Evolutionary conservation across 1,140 invertebrate genomes (phyloP), one percentile per base, ranked within the genome.

Genomic region (Anastatus disparis): DNA sequence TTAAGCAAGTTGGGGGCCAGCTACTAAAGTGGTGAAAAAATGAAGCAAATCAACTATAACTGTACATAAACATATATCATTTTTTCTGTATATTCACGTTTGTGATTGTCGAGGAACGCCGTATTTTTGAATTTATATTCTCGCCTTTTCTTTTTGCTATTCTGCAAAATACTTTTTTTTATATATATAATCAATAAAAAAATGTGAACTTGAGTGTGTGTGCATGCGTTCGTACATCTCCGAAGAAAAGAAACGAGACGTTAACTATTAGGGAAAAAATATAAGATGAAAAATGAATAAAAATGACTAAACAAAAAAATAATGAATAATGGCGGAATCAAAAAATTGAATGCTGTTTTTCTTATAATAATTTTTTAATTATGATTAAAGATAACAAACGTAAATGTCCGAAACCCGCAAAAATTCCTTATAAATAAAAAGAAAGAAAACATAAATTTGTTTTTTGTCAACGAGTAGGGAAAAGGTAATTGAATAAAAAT

Each of bases 11-110:
- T 74, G 73, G 78, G 78, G 77, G 75, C 68, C 72, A 72, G 46
- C 52, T 48, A 58, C 42, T 55, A 63, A 62, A 29, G 29, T 59
- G 13, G 38, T 66, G 42, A 62, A 61, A 66, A 53, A 55, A 15
- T 46, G 2, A 22, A 70, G 66, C 64, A 71, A 80, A 70, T 76
- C 76, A 76, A 75, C 75, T 76, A 76, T 79, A 78, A 76, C 31
- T 84, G 82, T 84, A 84, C 80, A 84, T 84, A 84, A 82, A 76
- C 76, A 78, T 77, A 77, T 75, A 79, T 78, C 70, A 79, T 77
- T 79, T 76, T 48, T 81, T 75, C 74, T 81, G 75, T 78, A 80
- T 73, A 79, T 79, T 83, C 76, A 76, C 67, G 71, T 67, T 76
- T 72, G 56, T 73, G 77, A 73, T 48, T 72, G 55, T 74, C 67